A percentile compares a stretch with the other conserved stretches of the same genome.
These are phyloP conservation scores for Phymatocera aterrima DNA, from an alignment of 2,888 invertebrate species.

Conservation along the genomic window DNA sequence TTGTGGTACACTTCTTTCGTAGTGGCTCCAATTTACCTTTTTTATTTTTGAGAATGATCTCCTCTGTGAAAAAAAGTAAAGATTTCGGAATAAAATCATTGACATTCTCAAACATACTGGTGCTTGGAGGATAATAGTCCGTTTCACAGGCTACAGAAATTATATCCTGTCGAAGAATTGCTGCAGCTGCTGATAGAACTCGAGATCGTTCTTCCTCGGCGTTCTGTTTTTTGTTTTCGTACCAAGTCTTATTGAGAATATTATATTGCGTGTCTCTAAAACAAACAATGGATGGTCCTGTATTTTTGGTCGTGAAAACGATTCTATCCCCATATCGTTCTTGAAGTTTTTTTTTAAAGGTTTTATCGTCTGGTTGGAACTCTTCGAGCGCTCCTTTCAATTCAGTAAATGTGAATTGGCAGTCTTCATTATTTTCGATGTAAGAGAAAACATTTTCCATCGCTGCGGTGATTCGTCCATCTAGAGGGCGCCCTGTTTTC, in stretches of 20 bases:
- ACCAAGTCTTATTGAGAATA: too few species aligned
- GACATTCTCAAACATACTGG: slow-evolving; percentile 75
- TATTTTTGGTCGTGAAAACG: neutral
- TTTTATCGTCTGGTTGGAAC: slow-evolving; percentile 27
- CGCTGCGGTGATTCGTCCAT: slow-evolving; percentile 59
- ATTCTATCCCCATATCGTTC: slow-evolving; percentile 20
- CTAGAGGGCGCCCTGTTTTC: slow-evolving; percentile 66
- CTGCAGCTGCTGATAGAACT: neutral
- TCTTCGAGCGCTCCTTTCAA: slow-evolving; percentile 35
- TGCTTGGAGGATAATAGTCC: neutral
- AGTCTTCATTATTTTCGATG: slow-evolving; percentile 51
- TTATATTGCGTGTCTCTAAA: too few species aligned
- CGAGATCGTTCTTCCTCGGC: neutral
- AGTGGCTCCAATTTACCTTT: neutral
- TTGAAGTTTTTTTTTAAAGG: neutral
- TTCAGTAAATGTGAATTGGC: slow-evolving; percentile 50
- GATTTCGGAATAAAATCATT: slow-evolving; percentile 60
- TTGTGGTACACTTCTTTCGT: neutral
- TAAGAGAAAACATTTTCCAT: slow-evolving; percentile 66
- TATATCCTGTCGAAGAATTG: neutral
- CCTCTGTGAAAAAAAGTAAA: slow-evolving; percentile 50
- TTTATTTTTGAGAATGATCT: neutral
- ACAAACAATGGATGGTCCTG: neutral
- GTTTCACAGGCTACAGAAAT: neutral
- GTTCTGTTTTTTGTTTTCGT: too few species aligned